Evolutionary conservation across 1,140 invertebrate species (phyloP).

Genomic region (Onthophagus taurus): DNA sequence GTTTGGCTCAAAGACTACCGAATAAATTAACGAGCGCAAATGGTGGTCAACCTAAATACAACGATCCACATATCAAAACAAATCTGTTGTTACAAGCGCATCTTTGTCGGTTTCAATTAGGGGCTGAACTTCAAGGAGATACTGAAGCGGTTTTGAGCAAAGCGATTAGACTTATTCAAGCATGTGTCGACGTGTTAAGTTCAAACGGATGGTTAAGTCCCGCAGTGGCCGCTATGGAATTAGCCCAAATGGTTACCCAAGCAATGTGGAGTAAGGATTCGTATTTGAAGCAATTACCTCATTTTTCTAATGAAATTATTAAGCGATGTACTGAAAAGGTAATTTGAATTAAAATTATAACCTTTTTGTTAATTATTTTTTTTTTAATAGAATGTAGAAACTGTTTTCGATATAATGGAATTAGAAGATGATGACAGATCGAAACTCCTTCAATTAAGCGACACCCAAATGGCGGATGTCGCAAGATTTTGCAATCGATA

Average conservation of each 20-base stretch:
- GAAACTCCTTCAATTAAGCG: constrained; percentile 72
- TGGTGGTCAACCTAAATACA: constrained; percentile 56
- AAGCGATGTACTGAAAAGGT: constrained; percentile 85
- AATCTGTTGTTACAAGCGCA: constrained; percentile 95
- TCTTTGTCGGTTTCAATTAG: constrained; percentile 84
- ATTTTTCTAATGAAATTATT: constrained; percentile 85
- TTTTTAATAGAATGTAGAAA: constrained; percentile 67
- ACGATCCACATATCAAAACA: constrained; percentile 96
- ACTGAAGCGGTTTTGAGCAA: constrained; percentile 86
- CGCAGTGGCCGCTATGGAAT: constrained; percentile 97
- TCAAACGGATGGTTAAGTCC: constrained; percentile 97
- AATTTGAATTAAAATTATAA: constrained; percentile 10
- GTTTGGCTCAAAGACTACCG: constrained; percentile 68
- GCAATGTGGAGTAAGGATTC: constrained; percentile 99
- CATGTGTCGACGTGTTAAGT: constrained; percentile 96
- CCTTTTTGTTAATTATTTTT: not conserved
- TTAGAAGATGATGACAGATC: constrained; percentile 90
- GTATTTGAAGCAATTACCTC: constrained; percentile 93
- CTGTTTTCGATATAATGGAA: constrained; percentile 98
- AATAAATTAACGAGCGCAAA: constrained; percentile 58
- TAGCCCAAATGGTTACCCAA: constrained; percentile 99
- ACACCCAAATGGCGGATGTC: constrained; percentile 91
- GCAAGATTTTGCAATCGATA: constrained; percentile 98
- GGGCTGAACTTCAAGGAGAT: constrained; percentile 94
- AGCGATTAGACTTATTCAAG: constrained; percentile 87